phyloP scores from a whole-genome alignment of 2,797 vertebrate genomes.

The Choloepus didactylus region DNA sequence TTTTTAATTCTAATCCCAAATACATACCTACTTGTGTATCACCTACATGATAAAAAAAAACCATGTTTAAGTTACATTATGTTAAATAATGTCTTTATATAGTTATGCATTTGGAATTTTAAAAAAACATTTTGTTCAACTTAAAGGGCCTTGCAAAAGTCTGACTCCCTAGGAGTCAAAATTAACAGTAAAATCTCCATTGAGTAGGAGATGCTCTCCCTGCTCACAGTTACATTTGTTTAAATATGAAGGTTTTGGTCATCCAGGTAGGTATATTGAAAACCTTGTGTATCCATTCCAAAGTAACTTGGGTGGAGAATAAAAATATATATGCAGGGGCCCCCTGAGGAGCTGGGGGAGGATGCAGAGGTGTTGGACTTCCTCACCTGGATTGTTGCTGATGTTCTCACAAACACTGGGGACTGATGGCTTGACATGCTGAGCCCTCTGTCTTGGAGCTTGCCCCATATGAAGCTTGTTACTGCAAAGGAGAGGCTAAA shows the following conservation, averaged over 20 bases:
- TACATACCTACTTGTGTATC: neutral
- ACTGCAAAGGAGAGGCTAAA: too few species aligned
- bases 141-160: neutral
- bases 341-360: too few species aligned
- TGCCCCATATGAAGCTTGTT: too few species aligned
- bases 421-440: too few species aligned
- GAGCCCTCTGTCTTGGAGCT: too few species aligned
- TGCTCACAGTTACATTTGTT: neutral
- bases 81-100: neutral
- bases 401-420: too few species aligned
- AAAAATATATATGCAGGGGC: too few species aligned
- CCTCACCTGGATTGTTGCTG: too few species aligned
- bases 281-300: neutral
- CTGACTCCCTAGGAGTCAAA: neutral
- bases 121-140: neutral
- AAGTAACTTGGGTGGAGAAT: too few species aligned
- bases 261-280: neutral
- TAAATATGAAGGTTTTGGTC: neutral
- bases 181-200: neutral
- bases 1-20: neutral
- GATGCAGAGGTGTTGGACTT: too few species aligned
- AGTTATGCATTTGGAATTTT: neutral
- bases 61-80: neutral
- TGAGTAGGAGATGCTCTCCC: neutral
- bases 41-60: neutral